Conservation (phyloP, 2,888 invertebrate genomes). For the Molorchus minor region DNA sequence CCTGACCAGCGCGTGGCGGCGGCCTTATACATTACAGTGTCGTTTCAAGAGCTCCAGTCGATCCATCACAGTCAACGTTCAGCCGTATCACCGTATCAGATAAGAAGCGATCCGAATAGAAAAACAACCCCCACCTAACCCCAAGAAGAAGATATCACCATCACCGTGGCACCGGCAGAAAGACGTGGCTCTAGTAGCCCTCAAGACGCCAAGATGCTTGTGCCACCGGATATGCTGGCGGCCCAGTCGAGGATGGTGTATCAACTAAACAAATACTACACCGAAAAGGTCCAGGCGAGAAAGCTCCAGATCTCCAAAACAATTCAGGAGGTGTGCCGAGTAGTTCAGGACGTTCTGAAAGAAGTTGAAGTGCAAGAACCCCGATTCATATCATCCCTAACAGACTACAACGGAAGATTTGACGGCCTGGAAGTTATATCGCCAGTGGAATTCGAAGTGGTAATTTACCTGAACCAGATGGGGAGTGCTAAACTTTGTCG, state of each 20-base stretch:
- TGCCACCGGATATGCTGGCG: conserved; percentile 92
- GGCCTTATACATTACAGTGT: conserved; percentile 50
- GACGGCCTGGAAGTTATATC: conserved; percentile 82
- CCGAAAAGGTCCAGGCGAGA: conserved; percentile 78
- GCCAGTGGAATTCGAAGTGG: conserved; percentile 83
- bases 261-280: conserved; percentile 84
- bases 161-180: conserved; percentile 53
- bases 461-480: conserved; percentile 87
- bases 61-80: conserved; percentile 52
- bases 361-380: conserved; percentile 89
- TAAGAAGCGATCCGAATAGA: conserved; percentile 26
- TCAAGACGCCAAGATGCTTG: conserved; percentile 74
- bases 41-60: conserved; percentile 51
- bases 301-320: conserved; percentile 76
- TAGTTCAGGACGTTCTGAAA: conserved; percentile 83
- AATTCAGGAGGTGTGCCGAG: conserved; percentile 79
- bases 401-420: conserved; percentile 77
- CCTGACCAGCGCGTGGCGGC: conserved; percentile 45
- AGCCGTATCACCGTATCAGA: conserved; percentile 24
- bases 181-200: conserved; percentile 52
- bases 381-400: conserved; percentile 79
- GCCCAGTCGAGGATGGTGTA: conserved; percentile 95
- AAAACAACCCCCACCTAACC: conserved; percentile 33
- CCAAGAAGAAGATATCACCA: conserved; percentile 37
- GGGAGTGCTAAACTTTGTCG: conserved; percentile 89